Evolutionary conservation across 2,888 invertebrate genomes (phyloP).

Genomic region (Neoaliturus tenellus): DNA sequence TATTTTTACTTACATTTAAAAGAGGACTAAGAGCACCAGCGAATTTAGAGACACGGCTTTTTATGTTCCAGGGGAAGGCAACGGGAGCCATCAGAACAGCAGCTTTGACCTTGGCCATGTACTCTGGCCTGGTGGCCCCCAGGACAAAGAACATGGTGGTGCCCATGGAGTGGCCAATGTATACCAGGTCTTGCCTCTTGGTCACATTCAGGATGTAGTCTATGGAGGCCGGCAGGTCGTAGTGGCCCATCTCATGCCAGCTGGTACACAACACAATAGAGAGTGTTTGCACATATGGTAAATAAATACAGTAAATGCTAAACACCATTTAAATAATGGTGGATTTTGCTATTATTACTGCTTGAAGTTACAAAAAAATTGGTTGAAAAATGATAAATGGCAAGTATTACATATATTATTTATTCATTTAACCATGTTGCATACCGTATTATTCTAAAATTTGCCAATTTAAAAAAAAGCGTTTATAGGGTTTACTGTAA

Average conservation of each 20-base stretch:
- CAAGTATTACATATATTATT: too few relatives aligned
- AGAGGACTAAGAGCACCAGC: not conserved
- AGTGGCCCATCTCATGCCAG: conserved; percentile 91
- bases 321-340: too few relatives aligned
- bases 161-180: conserved; percentile 73
- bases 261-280: conserved; percentile 76
- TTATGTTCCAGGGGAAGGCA: conserved; percentile 81
- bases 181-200: conserved; percentile 77
- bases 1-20: not conserved
- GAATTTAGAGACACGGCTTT: conserved; percentile 74
- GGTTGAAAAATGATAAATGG: too few relatives aligned
- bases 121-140: conserved; percentile 80
- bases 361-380: too few relatives aligned
- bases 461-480: too few relatives aligned
- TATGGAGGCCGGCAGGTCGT: conserved; percentile 91
- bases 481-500: too few relatives aligned
- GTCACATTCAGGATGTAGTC: conserved; percentile 79
- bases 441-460: too few relatives aligned
- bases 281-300: too few relatives aligned
- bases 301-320: too few relatives aligned
- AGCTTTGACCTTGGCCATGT: conserved; percentile 78
- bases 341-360: too few relatives aligned
- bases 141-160: conserved; percentile 85
- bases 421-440: too few relatives aligned
- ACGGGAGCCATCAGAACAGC: conserved; percentile 55